A percentile compares a stretch with the other conserved stretches of the same genome.
phyloP scores from a whole-genome alignment of 1,140 invertebrate species.

The Leptinotarsa lineolata region DNA sequence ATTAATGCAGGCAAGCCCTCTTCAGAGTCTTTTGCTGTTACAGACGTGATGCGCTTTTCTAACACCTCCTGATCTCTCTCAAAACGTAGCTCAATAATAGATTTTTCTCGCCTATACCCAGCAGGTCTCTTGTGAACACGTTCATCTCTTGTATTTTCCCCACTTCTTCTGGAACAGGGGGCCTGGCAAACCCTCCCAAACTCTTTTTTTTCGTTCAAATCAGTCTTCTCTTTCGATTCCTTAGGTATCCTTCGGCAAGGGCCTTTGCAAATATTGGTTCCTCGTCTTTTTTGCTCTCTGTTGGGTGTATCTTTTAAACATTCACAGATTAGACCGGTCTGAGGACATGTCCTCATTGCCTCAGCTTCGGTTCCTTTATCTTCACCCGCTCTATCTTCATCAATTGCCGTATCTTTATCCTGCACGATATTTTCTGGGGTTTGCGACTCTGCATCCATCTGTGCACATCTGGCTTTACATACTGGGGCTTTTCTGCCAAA shows the following conservation, averaged over 20 bases:
- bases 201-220: too few species aligned
- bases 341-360: neutral
- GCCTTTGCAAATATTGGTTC: too few species aligned
- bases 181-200: too few species aligned
- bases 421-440: neutral
- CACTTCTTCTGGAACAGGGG: too few species aligned
- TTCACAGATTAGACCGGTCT: neutral
- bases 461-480: neutral
- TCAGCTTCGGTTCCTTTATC: neutral
- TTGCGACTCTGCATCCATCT: neutral
- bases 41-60: neutral
- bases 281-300: too few species aligned
- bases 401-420: neutral
- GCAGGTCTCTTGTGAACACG: too few species aligned
- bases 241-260: too few species aligned
- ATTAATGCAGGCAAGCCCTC: constrained; percentile 17
- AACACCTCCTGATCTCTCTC: neutral
- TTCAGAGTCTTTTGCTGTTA: constrained; percentile 5
- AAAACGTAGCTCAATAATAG: neutral
- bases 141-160: too few species aligned
- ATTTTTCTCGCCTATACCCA: neutral
- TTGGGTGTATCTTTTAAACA: neutral
- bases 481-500: neutral
- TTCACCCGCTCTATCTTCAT: neutral
- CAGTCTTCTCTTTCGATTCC: too few species aligned